These are phyloP conservation scores for Eristalis pertinax DNA, from an alignment of 2,888 invertebrate species.

Conservation along the genomic window DNA sequence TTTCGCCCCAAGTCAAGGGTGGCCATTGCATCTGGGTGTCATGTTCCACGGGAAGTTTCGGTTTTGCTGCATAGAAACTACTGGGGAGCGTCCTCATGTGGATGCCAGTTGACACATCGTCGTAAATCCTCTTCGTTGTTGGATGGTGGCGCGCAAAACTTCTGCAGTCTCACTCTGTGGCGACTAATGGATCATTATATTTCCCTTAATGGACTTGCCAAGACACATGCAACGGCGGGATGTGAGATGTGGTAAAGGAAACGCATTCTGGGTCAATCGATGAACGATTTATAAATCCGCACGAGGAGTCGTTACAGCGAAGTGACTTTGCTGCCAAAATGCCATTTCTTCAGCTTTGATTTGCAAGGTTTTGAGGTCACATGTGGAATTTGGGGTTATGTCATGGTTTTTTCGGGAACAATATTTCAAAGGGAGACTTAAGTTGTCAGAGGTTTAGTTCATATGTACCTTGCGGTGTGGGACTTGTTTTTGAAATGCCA, in stretches of 20 bases:
- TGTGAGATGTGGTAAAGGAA: not conserved
- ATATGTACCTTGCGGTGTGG: too few relatives aligned
- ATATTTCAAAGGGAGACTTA: too few relatives aligned
- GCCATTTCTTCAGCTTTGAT: too few relatives aligned
- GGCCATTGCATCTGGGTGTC: too few relatives aligned
- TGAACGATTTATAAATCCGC: not conserved
- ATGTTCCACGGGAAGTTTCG: not conserved
- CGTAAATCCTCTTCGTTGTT: not conserved
- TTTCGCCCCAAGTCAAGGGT: not conserved
- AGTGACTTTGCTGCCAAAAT: not conserved
- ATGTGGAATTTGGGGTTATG: too few relatives aligned
- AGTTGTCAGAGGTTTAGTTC: too few relatives aligned
- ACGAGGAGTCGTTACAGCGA: not conserved
- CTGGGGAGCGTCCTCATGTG: not conserved
- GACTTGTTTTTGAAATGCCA: too few relatives aligned
- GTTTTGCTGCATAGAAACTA: not conserved
- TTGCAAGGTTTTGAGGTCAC: too few relatives aligned
- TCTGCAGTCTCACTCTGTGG: not conserved
- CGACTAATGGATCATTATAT: not conserved
- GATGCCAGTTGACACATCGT: not conserved
- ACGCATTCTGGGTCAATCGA: not conserved
- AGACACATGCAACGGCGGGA: not conserved
- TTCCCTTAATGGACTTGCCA: not conserved
- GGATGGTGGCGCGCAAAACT: not conserved
- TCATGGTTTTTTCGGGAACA: too few relatives aligned